These are phyloP conservation scores for Erpetoichthys calabaricus DNA, from an alignment of 2,797 vertebrate species.

Conservation along the genomic window DNA sequence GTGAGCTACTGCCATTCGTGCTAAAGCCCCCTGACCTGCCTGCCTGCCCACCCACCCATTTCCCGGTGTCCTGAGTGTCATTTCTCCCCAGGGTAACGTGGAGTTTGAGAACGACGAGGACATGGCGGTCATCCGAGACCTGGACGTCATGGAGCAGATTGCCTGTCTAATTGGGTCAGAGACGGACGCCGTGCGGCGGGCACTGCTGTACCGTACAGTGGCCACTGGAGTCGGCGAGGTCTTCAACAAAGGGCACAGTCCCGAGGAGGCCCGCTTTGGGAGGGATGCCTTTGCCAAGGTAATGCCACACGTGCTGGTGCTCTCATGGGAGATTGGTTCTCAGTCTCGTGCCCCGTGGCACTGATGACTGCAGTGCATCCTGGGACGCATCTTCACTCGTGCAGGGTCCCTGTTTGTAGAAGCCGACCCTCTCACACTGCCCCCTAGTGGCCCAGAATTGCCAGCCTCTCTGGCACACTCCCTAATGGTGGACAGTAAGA, in stretches of 20 bases:
- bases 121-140: slow-evolving; percentile 30
- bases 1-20: slow-evolving; percentile 32
- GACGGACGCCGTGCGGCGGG: slow-evolving; percentile 29
- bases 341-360: too few relatives aligned
- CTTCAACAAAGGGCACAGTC: slow-evolving; percentile 70
- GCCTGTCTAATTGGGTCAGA: slow-evolving; percentile 51
- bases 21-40: not conserved
- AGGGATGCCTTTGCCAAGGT: slow-evolving; percentile 80
- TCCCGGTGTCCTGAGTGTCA: not conserved
- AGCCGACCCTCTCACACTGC: too few relatives aligned
- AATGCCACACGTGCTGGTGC: not conserved
- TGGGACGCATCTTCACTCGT: too few relatives aligned
- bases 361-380: too few relatives aligned
- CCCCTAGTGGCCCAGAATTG: too few relatives aligned
- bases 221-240: slow-evolving; percentile 76
- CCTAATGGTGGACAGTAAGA: too few relatives aligned
- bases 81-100: slow-evolving; percentile 57
- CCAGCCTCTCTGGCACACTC: too few relatives aligned
- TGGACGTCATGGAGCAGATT: slow-evolving; percentile 34
- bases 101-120: slow-evolving; percentile 51
- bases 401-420: too few relatives aligned
- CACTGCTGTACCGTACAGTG: slow-evolving; percentile 67
- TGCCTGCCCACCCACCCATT: too few relatives aligned
- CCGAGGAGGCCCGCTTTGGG: slow-evolving; percentile 64
- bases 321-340: too few relatives aligned